Percentiles rank a stretch among this genome's conserved stretches.
Evolutionary conservation across 92 coral and sea anemone genomes (phyloP).

Genomic region (Pocillopora grandis): DNA sequence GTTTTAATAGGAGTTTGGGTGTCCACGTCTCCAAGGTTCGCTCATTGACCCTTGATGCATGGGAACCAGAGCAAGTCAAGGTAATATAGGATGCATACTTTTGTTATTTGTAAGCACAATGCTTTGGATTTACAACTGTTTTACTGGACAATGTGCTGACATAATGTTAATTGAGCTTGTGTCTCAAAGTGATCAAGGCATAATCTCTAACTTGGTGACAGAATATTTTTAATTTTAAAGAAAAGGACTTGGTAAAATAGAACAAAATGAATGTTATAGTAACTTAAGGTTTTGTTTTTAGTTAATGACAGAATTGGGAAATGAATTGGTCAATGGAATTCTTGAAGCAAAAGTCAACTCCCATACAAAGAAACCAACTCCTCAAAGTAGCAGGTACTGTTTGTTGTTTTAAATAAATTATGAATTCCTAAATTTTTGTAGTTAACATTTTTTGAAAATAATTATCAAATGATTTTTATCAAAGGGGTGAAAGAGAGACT

Average conservation of each 20-base stretch:
- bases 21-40: too few species aligned
- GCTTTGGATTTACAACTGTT: too few species aligned
- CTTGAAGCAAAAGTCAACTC: conserved; percentile 83
- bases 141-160: too few species aligned
- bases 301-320: conserved; percentile 97
- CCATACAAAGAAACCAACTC: conserved; percentile 65
- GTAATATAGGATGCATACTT: too few species aligned
- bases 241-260: background rate
- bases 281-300: conserved; percentile 8
- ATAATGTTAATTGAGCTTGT: too few species aligned
- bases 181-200: too few species aligned
- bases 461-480: background rate
- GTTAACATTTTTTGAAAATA: background rate
- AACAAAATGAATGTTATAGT: background rate
- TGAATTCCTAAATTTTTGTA: background rate
- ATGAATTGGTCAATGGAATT: conserved; percentile 74
- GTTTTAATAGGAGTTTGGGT: too few species aligned
- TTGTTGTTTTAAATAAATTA: background rate
- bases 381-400: conserved; percentile 74
- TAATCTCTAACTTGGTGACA: too few species aligned
- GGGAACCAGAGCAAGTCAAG: too few species aligned
- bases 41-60: too few species aligned
- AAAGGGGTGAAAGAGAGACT: conserved; percentile 81
- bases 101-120: too few species aligned
- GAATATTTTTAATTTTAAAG: too few species aligned